These are phyloP conservation scores for Psophia crepitans DNA, from an alignment of 2,113 vertebrate genomes.

Conservation along the genomic window DNA sequence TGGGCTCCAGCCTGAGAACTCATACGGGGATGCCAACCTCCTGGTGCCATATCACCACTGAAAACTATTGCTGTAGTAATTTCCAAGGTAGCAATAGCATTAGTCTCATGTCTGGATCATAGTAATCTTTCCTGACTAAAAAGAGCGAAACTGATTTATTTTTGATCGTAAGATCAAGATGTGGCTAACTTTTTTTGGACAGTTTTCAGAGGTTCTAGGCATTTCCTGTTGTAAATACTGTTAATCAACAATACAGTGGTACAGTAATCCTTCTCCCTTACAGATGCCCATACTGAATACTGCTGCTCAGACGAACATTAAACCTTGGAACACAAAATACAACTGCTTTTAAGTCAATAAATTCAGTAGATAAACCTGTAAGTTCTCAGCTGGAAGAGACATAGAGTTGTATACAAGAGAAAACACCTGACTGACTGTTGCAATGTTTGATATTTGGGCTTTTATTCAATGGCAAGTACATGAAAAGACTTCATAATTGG, in stretches of 20 bases:
- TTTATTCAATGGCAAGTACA: background rate
- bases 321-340: background rate
- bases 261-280: background rate
- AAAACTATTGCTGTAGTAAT: background rate
- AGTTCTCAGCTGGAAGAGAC: background rate
- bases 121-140: background rate
- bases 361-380: background rate
- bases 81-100: background rate
- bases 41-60: fast-evolving
- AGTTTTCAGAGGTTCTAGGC: background rate
- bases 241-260: background rate
- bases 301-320: background rate
- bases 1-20: background rate
- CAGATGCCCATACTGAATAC: background rate
- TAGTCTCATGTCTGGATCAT: background rate
- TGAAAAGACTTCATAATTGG: background rate
- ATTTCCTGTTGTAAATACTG: background rate
- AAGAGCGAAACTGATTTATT: background rate
- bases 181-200: background rate
- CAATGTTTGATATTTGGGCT: background rate
- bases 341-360: background rate
- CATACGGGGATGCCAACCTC: background rate
- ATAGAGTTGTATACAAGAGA: background rate
- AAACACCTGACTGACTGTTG: background rate
- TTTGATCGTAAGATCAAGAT: background rate